Conservation (phyloP, 1,140 invertebrate genomes). For the Portunus trituberculatus region DNA sequence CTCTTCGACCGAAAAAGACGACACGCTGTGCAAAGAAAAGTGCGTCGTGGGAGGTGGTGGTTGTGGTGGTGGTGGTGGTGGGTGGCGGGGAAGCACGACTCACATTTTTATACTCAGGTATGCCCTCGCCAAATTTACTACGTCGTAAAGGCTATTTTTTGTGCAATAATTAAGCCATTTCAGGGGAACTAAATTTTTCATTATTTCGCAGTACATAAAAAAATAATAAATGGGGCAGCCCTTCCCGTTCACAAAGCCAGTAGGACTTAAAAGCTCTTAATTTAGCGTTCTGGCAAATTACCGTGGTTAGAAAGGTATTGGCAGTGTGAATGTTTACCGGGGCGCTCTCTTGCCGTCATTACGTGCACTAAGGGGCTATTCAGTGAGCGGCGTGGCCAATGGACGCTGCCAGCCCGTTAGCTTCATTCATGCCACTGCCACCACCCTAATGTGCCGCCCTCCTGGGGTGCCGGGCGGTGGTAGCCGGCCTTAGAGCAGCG, state of each 20-base stretch:
- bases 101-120: constrained; percentile 1
- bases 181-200: constrained; percentile 32
- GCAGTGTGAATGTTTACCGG: constrained; percentile 48
- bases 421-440: constrained; percentile 43
- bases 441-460: constrained; percentile 27
- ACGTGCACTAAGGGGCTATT: constrained; percentile 47
- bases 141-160: constrained; percentile 29
- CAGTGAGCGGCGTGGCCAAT: constrained; percentile 42
- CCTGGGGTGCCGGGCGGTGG: not conserved
- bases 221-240: constrained; percentile 3
- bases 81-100: not conserved
- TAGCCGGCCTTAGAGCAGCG: not conserved
- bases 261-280: constrained; percentile 47
- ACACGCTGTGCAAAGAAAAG: constrained; percentile 35
- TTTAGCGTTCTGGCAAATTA: constrained; percentile 49
- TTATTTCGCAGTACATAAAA: constrained; percentile 38
- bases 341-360: constrained; percentile 35
- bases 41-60: not conserved
- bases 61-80: too few species aligned
- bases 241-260: not conserved
- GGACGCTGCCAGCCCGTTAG: constrained; percentile 11
- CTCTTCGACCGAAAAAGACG: not conserved
- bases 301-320: constrained; percentile 47
- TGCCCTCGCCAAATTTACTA: constrained; percentile 1
- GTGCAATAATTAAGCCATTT: constrained; percentile 3